These are phyloP conservation scores for Channallabes apus DNA, from an alignment of 2,797 vertebrate species.

Conservation along the genomic window DNA sequence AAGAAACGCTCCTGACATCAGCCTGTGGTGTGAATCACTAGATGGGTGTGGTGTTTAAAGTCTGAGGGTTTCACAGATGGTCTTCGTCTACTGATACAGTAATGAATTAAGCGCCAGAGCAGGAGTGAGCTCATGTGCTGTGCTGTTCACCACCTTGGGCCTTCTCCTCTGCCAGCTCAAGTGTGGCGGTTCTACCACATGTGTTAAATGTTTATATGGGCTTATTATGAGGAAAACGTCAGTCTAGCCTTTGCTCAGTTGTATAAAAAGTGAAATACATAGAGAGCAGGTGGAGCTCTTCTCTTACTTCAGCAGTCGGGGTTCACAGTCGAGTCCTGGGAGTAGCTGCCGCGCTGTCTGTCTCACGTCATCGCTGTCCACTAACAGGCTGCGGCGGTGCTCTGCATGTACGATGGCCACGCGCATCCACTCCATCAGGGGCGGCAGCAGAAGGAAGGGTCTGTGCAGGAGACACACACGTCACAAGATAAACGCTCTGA, in stretches of 20 bases:
- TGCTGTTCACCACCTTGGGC: background rate
- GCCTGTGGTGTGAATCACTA: constrained; percentile 22
- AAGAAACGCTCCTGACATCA: constrained; percentile 45
- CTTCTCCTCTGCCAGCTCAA: background rate
- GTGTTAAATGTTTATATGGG: constrained; percentile 8
- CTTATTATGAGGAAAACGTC: background rate
- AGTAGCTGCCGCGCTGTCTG: constrained; percentile 91
- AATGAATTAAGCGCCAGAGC: constrained; percentile 18
- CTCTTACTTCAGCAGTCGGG: constrained; percentile 90
- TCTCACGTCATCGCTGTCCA: constrained; percentile 94
- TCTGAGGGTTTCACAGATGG: constrained; percentile 26
- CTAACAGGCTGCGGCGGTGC: constrained; percentile 90
- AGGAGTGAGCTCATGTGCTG: constrained; percentile 24
- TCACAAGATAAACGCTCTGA: constrained; percentile 9
- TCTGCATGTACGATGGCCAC: constrained; percentile 95
- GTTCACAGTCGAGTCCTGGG: constrained; percentile 94
- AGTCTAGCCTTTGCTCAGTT: background rate
- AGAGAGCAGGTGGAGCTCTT: constrained; percentile 53
- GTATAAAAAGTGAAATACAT: background rate
- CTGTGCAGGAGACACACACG: constrained; percentile 62
- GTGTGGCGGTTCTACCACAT: constrained; percentile 2
- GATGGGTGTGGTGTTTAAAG: constrained; percentile 28
- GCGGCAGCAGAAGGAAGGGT: constrained; percentile 92
- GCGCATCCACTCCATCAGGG: constrained; percentile 98
- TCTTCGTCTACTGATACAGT: constrained; percentile 39